A percentile compares a stretch with the other conserved stretches of the same genome.
These are phyloP conservation scores for Poeciliopsis retropinna DNA, from an alignment of 2,113 vertebrate genomes.

Conservation along the genomic window DNA sequence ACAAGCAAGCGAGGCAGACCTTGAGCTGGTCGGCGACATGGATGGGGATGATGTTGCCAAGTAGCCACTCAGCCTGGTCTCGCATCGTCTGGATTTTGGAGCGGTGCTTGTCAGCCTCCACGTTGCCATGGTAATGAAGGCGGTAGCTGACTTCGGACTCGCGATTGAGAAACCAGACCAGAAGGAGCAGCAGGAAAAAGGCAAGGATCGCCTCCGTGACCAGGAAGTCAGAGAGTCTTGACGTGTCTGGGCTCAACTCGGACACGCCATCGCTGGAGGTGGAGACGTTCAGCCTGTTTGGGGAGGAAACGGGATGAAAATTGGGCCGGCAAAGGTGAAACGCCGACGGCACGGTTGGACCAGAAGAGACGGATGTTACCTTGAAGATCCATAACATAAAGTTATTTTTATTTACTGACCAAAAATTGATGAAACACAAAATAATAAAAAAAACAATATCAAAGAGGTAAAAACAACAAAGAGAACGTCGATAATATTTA, in stretches of 20 bases:
- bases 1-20: slow-evolving; percentile 40
- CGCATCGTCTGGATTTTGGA: slow-evolving; percentile 96
- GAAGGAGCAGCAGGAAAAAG: slow-evolving; percentile 90
- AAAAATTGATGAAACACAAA: not conserved
- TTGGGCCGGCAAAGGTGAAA: not conserved
- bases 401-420: not conserved
- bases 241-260: slow-evolving; percentile 5
- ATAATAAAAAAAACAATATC: not conserved
- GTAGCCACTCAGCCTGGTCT: slow-evolving; percentile 96
- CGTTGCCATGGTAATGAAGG: slow-evolving; percentile 96
- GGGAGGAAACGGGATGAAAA: slow-evolving; percentile 8
- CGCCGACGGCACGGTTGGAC: not conserved
- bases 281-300: slow-evolving; percentile 62
- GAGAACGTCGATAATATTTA: not conserved
- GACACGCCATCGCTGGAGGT: slow-evolving; percentile 20
- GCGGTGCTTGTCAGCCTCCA: slow-evolving; percentile 95
- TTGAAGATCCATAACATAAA: not conserved
- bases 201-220: slow-evolving; percentile 87
- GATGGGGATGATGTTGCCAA: slow-evolving; percentile 97
- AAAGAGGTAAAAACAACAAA: not conserved
- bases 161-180: slow-evolving; percentile 97
- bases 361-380: not conserved
- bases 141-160: slow-evolving; percentile 98
- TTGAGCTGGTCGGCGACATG: slow-evolving; percentile 97
- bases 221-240: slow-evolving; percentile 72